Percentiles rank a stretch among this genome's conserved stretches.
Evolutionary conservation across 2,113 vertebrate genomes (phyloP).

Genomic region (Neotragus pygmaeus): DNA sequence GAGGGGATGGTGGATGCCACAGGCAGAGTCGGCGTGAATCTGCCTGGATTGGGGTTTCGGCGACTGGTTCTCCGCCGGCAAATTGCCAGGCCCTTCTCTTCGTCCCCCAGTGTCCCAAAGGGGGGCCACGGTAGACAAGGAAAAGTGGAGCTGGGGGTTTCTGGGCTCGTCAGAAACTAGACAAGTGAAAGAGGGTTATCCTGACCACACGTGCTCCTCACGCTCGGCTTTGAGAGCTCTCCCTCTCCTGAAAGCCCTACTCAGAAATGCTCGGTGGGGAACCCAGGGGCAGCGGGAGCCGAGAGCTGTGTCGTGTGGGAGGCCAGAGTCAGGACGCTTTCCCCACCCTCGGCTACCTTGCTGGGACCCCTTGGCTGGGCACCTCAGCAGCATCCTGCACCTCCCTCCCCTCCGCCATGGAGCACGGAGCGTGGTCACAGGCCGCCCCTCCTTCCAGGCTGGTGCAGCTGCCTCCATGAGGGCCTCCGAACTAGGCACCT

Average conservation of each 20-base stretch:
- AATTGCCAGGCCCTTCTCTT: not conserved
- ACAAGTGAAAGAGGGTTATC: not conserved
- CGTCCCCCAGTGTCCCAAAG: not conserved
- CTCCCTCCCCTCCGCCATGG: not conserved
- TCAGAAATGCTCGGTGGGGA: not conserved
- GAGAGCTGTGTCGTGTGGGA: not conserved
- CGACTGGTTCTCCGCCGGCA: not conserved
- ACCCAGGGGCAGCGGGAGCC: rapidly evolving
- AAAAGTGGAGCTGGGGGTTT: not conserved
- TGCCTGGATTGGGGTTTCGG: not conserved
- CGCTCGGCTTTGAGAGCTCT: not conserved
- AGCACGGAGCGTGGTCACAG: rapidly evolving
- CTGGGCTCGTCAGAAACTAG: not conserved
- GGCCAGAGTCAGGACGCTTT: not conserved
- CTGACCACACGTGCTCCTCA: not conserved
- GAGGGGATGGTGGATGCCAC: not conserved
- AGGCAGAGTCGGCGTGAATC: not conserved
- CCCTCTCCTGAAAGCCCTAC: not conserved
- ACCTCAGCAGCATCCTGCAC: not conserved
- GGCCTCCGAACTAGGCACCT: not conserved
- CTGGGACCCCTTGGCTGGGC: not conserved
- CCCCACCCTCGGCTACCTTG: not conserved
- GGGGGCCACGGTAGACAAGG: not conserved
- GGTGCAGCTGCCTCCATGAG: not conserved
- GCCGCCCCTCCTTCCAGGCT: not conserved